Evolutionary conservation across 2,888 invertebrate species (phyloP).

Genomic region (Rhogogaster chlorosoma): DNA sequence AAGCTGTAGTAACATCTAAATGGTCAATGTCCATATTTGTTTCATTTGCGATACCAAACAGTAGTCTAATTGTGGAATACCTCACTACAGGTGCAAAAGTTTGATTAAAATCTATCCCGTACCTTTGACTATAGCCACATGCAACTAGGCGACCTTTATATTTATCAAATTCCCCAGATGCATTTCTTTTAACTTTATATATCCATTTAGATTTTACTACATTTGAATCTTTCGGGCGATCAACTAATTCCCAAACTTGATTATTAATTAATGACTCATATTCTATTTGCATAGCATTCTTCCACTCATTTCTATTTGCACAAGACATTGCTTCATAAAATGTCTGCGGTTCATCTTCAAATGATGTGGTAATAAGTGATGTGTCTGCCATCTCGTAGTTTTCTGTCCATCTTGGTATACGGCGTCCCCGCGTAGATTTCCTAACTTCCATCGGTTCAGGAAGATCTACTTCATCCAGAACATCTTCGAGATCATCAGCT

Average conservation of each 20-base stretch:
- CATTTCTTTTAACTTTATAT: neutral
- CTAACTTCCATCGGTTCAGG: neutral
- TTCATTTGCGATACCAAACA: neutral
- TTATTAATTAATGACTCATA: neutral
- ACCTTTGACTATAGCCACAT: constrained; percentile 15
- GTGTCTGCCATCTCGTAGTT: neutral
- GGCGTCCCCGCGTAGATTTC: neutral
- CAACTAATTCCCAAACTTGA: neutral
- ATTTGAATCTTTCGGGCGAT: neutral
- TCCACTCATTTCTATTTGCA: neutral
- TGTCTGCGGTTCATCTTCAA: constrained; percentile 51
- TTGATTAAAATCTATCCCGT: constrained; percentile 1
- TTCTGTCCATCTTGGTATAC: neutral
- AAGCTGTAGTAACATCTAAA: constrained; percentile 2
- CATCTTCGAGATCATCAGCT: neutral
- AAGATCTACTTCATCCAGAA: neutral
- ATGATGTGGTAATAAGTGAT: constrained; percentile 8
- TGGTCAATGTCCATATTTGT: neutral
- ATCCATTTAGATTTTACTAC: neutral
- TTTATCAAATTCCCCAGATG: neutral
- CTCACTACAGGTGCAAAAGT: constrained; percentile 13
- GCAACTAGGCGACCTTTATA: constrained; percentile 20
- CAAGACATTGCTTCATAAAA: neutral
- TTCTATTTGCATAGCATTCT: neutral
- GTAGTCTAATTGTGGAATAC: neutral